Conservation (phyloP, 2,113 vertebrate species). For the Heloderma charlesbogerti region DNA sequence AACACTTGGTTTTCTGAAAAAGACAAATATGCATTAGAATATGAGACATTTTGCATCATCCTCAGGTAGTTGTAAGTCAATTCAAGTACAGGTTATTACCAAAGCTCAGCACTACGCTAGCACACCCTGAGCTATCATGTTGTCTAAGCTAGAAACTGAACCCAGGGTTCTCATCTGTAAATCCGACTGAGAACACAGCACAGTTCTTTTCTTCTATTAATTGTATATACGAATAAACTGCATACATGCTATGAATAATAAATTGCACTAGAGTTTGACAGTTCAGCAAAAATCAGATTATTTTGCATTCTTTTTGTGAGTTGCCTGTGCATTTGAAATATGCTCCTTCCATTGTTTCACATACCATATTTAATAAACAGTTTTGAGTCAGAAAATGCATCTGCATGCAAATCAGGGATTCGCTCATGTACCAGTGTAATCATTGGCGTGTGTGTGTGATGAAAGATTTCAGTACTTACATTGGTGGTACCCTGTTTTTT, state of each 20-base stretch:
- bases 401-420: not conserved
- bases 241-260: too few species aligned
- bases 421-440: conserved; percentile 24
- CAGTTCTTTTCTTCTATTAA: not conserved
- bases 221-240: not conserved
- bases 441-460: conserved; percentile 27
- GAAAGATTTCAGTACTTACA: not conserved
- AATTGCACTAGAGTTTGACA: not conserved
- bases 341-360: not conserved
- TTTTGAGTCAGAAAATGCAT: not conserved
- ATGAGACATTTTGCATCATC: not conserved
- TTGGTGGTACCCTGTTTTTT: conserved; percentile 38
- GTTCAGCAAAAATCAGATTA: not conserved
- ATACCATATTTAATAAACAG: not conserved
- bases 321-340: not conserved
- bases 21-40: not conserved
- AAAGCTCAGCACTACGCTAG: not conserved
- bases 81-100: not conserved
- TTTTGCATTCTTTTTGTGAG: not conserved
- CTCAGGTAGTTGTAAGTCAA: not conserved
- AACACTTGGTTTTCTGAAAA: not conserved
- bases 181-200: not conserved
- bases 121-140: not conserved
- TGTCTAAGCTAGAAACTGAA: not conserved
- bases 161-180: not conserved